Base-by-base conservation (phyloP, 2,888 invertebrate species). In the Drosophila siamana region DNA sequence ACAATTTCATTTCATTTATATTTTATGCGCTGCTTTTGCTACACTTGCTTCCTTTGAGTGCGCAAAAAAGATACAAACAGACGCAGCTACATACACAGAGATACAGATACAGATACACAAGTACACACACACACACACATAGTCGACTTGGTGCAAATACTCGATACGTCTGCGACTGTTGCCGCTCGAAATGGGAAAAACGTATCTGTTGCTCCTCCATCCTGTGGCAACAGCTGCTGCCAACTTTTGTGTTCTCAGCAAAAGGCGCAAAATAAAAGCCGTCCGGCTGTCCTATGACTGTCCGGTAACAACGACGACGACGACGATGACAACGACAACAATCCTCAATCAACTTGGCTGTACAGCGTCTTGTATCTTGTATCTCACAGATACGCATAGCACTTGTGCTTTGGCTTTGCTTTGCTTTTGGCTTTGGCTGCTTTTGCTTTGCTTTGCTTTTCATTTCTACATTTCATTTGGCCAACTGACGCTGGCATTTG, bases 151-250 rank as follows among this genome's bases (percentile, higher is more conserved):
- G 9, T 40, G 7, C 47, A 41, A 22, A 33, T 51, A 44, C 33
- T 8, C 11, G n/a, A n/a, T 41, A n/a, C n/a, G n/a, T n/a, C 40
- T 44, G 30, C 19, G 60, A 40, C 61, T 68, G 72, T 70, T 65
- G 70, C 68, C 55, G 66, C 52, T 61, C 48, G 40, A 69, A 78
- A 73, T 69, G 73, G 51, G 59, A 52, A 70, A 80, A 84, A 84
- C 41, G 85, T 82, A 82, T 84, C 82, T 82, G 82, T 82, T 82
- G 80, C 80, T 82, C 74, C 80, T 82, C 74, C 73, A 74, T 82
- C 85, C 81, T 80, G 80, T 73, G 65, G 77, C 74, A 74, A 74
- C 77, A 74, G 71, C 68, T 74, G 77, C 84, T 84, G 80, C 80
- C 74, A 79, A 70, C 69, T 62, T 80, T 50, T 55, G 68, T 71